phyloP scores from a whole-genome alignment of 2,888 invertebrate species.

The Ophioninae sp. region DNA sequence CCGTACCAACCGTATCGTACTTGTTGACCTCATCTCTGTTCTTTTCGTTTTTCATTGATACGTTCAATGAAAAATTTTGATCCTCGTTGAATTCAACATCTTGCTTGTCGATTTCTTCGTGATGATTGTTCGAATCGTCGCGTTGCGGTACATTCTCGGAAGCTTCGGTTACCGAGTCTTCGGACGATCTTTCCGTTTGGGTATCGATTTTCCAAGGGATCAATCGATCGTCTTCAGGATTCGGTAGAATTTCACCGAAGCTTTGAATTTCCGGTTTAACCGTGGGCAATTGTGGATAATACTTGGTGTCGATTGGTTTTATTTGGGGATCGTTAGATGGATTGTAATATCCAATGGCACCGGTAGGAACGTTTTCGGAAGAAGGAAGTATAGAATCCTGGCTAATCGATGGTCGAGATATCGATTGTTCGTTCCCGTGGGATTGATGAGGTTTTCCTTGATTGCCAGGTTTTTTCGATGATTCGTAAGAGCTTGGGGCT shows the following conservation, averaged over 20 bases:
- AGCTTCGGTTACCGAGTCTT: constrained; percentile 57
- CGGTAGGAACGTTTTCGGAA: constrained; percentile 71
- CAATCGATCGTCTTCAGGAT: constrained; percentile 59
- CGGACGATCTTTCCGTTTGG: constrained; percentile 61
- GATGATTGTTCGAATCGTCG: constrained; percentile 51
- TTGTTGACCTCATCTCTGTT: constrained; percentile 41
- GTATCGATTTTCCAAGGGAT: constrained; percentile 60
- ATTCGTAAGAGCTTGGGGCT: constrained; percentile 66
- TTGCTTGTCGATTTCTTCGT: constrained; percentile 44
- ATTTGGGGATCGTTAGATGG: constrained; percentile 70
- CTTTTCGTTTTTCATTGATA: not conserved
- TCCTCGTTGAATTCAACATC: constrained; percentile 35
- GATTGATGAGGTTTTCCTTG: constrained; percentile 41
- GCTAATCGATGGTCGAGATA: constrained; percentile 22
- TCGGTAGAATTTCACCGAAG: constrained; percentile 66
- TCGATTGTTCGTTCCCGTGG: constrained; percentile 15
- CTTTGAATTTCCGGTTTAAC: constrained; percentile 66
- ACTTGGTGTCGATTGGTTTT: constrained; percentile 63
- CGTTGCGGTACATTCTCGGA: constrained; percentile 64
- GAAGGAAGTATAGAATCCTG: constrained; percentile 31
- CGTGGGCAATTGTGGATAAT: constrained; percentile 66
- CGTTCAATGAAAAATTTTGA: constrained; percentile 12
- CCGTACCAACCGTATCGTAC: constrained; percentile 61
- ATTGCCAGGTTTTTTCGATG: constrained; percentile 52
- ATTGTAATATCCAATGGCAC: constrained; percentile 74